Evolutionary conservation across 2,888 invertebrate species (phyloP), one percentile per base, ranked within the genome.

Genomic region (Saturnia japonica): DNA sequence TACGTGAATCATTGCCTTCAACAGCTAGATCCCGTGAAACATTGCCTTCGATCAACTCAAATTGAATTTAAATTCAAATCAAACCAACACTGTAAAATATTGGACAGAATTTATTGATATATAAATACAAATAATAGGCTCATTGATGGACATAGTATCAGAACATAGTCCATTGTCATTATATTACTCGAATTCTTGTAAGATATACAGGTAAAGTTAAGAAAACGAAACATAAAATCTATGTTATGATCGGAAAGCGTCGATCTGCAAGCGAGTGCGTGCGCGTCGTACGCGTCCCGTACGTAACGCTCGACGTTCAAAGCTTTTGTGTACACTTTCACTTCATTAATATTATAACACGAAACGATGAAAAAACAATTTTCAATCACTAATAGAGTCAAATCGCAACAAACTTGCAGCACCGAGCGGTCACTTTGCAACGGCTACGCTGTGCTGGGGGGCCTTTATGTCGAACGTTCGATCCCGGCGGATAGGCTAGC

Each of bases 391-490:
- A 57, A 40, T 64, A 64, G 40, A 64, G 64, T 64, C 64, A 8
- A 64, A 64, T 64, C 64, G 25, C 57, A 54, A 54, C 12, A 54
- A 22, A 54, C n/a, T 54, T 86, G 85, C 57, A 28, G 68, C 51
- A 25, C 62, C 45, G 0, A 28, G 19, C 7, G 43, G 34, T 34
- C 34, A 47, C 47, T 47, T 47, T 47, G 19, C 47, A 47, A 47
- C 47, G 47, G 22, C 57, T 45, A 28, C 34, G 40, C 34, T 25
- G 62, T 12, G 67, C 42, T 25, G 67, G 43, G 51, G 45, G n/a
- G 67, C n/a, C n/a, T 25, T n/a, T n/a, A n/a, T n/a, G n/a, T n/a
- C n/a, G n/a, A n/a, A n/a, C n/a, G n/a, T n/a, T n/a, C n/a, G n/a
- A n/a, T n/a, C 14, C 57, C 25, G 57, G 12, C 8, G 25, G 14